Evolutionary conservation across 2,888 invertebrate genomes (phyloP).

Genomic region (Phortica magna): DNA sequence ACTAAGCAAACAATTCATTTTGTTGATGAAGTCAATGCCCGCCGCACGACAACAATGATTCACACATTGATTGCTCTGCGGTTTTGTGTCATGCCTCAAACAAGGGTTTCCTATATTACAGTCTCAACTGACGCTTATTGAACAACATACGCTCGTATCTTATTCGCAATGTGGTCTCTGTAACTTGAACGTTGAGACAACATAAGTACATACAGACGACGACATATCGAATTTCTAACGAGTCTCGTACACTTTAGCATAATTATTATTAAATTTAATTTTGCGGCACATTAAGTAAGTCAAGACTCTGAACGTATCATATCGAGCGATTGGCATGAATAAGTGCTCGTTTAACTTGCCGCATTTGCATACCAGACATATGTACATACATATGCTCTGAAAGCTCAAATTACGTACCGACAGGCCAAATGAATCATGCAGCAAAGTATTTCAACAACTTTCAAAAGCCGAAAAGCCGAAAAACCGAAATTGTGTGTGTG

Average conservation of each 20-base stretch:
- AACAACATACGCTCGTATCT: not conserved
- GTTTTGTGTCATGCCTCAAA: not conserved
- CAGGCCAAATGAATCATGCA: not conserved
- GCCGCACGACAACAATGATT: not conserved
- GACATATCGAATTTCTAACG: not conserved
- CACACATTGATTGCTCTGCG: not conserved
- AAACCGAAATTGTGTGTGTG: too few relatives aligned
- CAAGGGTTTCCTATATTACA: not conserved
- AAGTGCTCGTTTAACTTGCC: not conserved
- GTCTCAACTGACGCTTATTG: not conserved
- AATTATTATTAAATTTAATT: not conserved
- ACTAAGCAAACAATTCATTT: not conserved
- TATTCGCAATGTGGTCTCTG: not conserved
- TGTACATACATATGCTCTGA: not conserved
- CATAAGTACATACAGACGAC: not conserved
- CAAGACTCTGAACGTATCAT: not conserved
- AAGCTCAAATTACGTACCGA: not conserved
- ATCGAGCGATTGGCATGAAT: not conserved
- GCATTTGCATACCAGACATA: not conserved
- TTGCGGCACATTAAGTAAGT: not conserved
- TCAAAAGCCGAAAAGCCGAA: not conserved
- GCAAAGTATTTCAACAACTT: slow-evolving; percentile 1
- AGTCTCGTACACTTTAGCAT: not conserved
- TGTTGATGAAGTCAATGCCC: not conserved
- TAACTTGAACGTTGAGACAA: not conserved